A percentile compares a stretch with the other conserved stretches of the same genome.
Conservation (phyloP, 2,888 invertebrate genomes). For the Sinopyrophorus schimmeli region DNA sequence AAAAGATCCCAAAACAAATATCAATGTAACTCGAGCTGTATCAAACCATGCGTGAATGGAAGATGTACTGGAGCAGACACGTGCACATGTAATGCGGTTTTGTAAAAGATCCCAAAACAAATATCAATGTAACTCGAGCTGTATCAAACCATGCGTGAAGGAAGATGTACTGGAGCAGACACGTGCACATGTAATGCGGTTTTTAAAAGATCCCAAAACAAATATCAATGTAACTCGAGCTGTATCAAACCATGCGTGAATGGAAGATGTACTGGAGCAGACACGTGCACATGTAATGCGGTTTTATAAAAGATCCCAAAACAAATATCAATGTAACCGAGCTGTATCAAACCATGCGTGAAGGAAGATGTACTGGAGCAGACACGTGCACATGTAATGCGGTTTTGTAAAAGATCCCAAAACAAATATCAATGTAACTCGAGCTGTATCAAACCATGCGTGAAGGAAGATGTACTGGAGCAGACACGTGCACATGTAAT, state of each 20-base stretch:
- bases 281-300: slow-evolving; percentile 7
- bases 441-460: slow-evolving; percentile 19
- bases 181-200: slow-evolving; percentile 8
- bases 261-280: slow-evolving; percentile 5
- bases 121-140: slow-evolving; percentile 9
- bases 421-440: slow-evolving; percentile 24
- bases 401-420: too few species aligned
- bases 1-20: slow-evolving; percentile 6
- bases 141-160: slow-evolving; percentile 7
- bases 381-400: slow-evolving; percentile 7
- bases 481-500: slow-evolving; percentile 19
- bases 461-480: slow-evolving; percentile 23
- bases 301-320: slow-evolving; percentile 6
- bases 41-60: slow-evolving; percentile 9
- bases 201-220: slow-evolving; percentile 4
- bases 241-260: slow-evolving; percentile 7
- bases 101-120: slow-evolving; percentile 3
- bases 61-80: slow-evolving; percentile 4
- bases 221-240: slow-evolving; percentile 9
- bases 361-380: slow-evolving; percentile 5
- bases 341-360: slow-evolving; percentile 5
- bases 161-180: slow-evolving; percentile 4
- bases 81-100: slow-evolving; percentile 7
- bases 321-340: slow-evolving; percentile 9
- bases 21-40: slow-evolving; percentile 7